phyloP scores from a whole-genome alignment of 1,140 invertebrate genomes.

The Probaryconus sp. region DNA sequence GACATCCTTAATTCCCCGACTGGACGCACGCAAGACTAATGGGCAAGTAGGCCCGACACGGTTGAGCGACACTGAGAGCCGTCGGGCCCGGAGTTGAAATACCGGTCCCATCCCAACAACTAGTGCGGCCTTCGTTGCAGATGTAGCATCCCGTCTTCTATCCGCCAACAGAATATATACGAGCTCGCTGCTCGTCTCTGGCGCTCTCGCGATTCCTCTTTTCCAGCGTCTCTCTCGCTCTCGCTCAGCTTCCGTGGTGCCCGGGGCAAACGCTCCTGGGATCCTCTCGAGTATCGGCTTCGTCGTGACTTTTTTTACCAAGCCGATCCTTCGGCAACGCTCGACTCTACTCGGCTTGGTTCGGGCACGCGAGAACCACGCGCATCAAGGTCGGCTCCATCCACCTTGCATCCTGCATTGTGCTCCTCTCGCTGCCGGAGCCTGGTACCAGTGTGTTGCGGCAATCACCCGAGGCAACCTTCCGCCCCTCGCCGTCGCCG shows the following conservation, averaged over 20 bases:
- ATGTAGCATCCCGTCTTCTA: constrained; percentile 54
- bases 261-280: constrained; percentile 58
- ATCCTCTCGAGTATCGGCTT: constrained; percentile 47
- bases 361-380: constrained; percentile 79
- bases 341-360: constrained; percentile 65
- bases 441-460: constrained; percentile 51
- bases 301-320: constrained; percentile 30
- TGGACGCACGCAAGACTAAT: constrained; percentile 47
- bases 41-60: constrained; percentile 42
- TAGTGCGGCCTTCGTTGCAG: constrained; percentile 63
- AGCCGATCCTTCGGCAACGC: constrained; percentile 58
- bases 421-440: constrained; percentile 35
- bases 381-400: constrained; percentile 78
- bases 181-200: no score
- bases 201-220: no score
- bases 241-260: constrained; percentile 70
- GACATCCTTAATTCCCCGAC: constrained; percentile 34
- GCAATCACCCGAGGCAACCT: constrained; percentile 47
- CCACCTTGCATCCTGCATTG: constrained; percentile 69
- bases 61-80: constrained; percentile 71
- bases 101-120: constrained; percentile 71
- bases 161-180: constrained; percentile 49
- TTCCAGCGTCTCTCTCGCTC: constrained; percentile 5
- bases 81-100: constrained; percentile 69
- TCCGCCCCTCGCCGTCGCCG: background rate